A percentile compares a stretch with the other conserved stretches of the same genome.
These are phyloP conservation scores for Zoroaster sp. DNA, from an alignment of 53 echinoderm and acorn worm species.

Conservation along the genomic window DNA sequence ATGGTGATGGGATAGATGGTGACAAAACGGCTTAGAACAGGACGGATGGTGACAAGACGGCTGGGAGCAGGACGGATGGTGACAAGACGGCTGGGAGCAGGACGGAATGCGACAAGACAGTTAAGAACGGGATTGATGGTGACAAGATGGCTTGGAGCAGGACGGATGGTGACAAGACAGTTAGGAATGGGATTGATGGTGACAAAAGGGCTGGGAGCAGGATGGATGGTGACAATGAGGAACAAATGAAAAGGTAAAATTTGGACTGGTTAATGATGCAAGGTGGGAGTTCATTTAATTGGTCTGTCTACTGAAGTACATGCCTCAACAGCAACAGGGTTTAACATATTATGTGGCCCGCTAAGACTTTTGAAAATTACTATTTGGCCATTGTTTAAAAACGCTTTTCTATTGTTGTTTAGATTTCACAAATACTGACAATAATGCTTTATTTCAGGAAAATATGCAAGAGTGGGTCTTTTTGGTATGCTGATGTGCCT, in stretches of 20 bases:
- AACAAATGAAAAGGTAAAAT: neutral
- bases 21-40: neutral
- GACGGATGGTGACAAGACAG: neutral
- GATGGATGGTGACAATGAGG: neutral
- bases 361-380: neutral
- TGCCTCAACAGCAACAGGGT: neutral
- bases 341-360: neutral
- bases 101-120: neutral
- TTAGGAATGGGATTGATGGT: neutral
- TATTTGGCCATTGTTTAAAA: neutral
- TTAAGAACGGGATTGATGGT: neutral
- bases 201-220: neutral
- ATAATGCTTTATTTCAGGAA: constrained; percentile 6
- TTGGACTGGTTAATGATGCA: neutral
- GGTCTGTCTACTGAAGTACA: too few species aligned
- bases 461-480: constrained; percentile 2
- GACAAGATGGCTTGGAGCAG: neutral
- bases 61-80: neutral
- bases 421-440: neutral
- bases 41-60: neutral
- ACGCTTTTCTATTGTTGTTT: neutral
- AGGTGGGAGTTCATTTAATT: neutral
- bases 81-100: neutral
- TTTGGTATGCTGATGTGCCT: constrained; percentile 20
- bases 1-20: neutral